These are phyloP conservation scores for Eueremaeus valkanovi DNA, from an alignment of 2,888 invertebrate species.

Conservation along the genomic window DNA sequence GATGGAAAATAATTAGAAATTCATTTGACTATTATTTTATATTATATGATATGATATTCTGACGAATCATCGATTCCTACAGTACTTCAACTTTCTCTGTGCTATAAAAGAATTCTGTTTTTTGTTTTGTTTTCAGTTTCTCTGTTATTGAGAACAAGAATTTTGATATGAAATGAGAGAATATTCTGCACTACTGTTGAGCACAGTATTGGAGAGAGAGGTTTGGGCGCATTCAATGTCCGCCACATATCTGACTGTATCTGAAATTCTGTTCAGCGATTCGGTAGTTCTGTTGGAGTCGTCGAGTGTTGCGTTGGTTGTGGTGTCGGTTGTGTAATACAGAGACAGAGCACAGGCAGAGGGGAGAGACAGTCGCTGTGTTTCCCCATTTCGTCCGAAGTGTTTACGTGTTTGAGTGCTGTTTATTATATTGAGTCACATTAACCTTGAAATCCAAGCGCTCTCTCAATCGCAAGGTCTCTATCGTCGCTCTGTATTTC, in stretches of 20 bases:
- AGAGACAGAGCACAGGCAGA: background rate
- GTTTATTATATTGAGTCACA: constrained; percentile 29
- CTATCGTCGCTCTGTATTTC: constrained; percentile 21
- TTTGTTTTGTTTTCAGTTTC: no score
- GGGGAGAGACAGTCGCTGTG: background rate
- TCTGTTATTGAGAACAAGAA: background rate
- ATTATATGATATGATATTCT: no score
- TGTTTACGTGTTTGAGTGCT: constrained; percentile 24
- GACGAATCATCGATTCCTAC: no score
- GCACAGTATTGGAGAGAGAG: no score
- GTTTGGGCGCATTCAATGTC: constrained; percentile 1
- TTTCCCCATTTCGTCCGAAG: constrained; percentile 25
- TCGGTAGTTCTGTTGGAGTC: constrained; percentile 4
- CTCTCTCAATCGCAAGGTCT: constrained; percentile 25
- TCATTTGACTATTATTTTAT: no score
- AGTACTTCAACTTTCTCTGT: no score
- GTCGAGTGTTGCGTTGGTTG: constrained; percentile 31
- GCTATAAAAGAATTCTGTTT: no score
- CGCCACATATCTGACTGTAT: no score
- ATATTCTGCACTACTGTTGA: constrained; percentile 9
- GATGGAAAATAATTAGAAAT: no score
- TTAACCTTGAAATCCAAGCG: constrained; percentile 21
- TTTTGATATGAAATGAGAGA: background rate
- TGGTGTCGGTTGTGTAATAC: constrained; percentile 19
- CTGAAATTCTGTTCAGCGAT: constrained; percentile 1